These are phyloP conservation scores for Pasiphila rectangulata DNA, from an alignment of 2,888 invertebrate species.

Conservation along the genomic window DNA sequence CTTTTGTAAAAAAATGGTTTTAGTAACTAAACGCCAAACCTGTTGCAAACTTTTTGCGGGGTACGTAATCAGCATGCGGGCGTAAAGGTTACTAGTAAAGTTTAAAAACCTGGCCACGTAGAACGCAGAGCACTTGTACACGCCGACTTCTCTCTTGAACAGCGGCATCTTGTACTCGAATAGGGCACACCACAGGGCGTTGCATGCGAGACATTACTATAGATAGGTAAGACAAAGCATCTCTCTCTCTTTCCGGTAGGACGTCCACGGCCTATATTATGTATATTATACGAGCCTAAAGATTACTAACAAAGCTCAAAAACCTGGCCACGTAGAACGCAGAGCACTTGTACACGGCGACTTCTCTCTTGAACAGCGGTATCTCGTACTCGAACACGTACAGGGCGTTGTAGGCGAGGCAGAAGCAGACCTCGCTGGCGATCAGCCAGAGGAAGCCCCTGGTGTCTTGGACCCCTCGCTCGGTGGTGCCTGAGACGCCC, in stretches of 20 bases:
- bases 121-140: slow-evolving; percentile 70
- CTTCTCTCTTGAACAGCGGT: slow-evolving; percentile 66
- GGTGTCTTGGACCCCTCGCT: slow-evolving; percentile 70
- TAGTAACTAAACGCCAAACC: too few relatives aligned
- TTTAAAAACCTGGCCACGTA: slow-evolving; percentile 58
- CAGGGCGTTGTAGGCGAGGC: slow-evolving; percentile 67
- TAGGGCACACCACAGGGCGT: slow-evolving; percentile 65
- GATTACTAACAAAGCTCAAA: slow-evolving; percentile 60
- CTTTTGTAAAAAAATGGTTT: too few relatives aligned
- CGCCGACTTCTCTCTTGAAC: slow-evolving; percentile 67
- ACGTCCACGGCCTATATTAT: too few relatives aligned
- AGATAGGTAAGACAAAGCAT: too few relatives aligned
- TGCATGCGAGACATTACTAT: slow-evolving; percentile 68
- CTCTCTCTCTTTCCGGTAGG: too few relatives aligned
- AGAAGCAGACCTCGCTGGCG: slow-evolving; percentile 73
- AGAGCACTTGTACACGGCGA: slow-evolving; percentile 64
- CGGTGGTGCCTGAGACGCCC: slow-evolving; percentile 65
- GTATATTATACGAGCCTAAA: too few relatives aligned
- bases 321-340: slow-evolving; percentile 66
- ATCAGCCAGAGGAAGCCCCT: slow-evolving; percentile 74
- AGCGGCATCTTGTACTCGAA: slow-evolving; percentile 64
- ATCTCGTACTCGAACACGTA: slow-evolving; percentile 66
- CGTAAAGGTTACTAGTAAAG: slow-evolving; percentile 63
- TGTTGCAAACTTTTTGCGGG: too few relatives aligned
- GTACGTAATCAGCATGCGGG: too few relatives aligned